These are phyloP conservation scores for Numida meleagris DNA, from an alignment of 2,113 vertebrate species.

Conservation along the genomic window DNA sequence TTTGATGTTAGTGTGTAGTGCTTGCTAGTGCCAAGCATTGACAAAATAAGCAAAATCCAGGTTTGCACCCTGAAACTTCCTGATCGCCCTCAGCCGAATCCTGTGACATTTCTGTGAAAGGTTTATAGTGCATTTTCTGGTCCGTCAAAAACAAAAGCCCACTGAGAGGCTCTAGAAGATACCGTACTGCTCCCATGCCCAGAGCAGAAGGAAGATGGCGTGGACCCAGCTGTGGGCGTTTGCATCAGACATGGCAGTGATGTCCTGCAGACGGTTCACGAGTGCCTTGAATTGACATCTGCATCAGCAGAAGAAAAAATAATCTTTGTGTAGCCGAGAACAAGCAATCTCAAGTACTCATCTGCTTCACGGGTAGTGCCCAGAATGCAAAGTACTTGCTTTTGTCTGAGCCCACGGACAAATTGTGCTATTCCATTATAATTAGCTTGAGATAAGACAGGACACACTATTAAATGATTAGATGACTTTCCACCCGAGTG, in stretches of 20 bases:
- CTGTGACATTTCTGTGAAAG: not conserved
- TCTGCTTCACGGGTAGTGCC: not conserved
- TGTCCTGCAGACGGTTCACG: fast-evolving
- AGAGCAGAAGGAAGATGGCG: not conserved
- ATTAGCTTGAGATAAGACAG: not conserved
- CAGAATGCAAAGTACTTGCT: not conserved
- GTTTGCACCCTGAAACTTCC: fast-evolving
- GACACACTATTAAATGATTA: not conserved
- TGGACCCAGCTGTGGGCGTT: not conserved
- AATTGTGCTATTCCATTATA: not conserved
- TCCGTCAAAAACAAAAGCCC: not conserved
- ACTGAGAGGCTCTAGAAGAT: not conserved
- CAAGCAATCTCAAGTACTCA: not conserved
- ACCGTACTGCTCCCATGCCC: not conserved
- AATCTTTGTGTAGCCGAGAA: not conserved
- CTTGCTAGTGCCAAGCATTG: not conserved
- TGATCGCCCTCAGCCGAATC: fast-evolving
- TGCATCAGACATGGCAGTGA: not conserved
- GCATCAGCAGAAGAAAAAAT: not conserved
- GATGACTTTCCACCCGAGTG: not conserved
- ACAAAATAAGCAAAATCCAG: not conserved
- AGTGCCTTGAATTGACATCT: not conserved
- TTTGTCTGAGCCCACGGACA: not conserved
- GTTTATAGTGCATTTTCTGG: fast-evolving
- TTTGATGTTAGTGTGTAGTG: not conserved